These are phyloP conservation scores for Margarornis squamiger DNA, from an alignment of 2,797 vertebrate species.

Conservation along the genomic window DNA sequence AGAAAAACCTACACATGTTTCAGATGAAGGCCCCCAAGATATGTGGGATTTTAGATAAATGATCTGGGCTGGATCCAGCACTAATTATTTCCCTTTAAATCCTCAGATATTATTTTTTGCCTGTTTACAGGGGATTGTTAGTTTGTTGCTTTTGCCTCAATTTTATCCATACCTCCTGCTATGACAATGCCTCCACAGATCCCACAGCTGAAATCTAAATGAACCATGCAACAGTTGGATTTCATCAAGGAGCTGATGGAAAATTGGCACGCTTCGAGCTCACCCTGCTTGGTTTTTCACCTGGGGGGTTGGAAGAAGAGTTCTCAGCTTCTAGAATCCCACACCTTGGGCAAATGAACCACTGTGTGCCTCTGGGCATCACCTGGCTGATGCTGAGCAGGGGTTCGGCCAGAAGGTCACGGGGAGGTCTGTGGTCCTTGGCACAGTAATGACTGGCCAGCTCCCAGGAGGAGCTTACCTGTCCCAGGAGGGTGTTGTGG, in stretches of 20 bases:
- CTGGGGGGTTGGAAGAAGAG: background rate
- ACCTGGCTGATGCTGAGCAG: background rate
- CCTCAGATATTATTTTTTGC: background rate
- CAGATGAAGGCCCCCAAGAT: constrained; percentile 3
- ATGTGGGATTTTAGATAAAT: constrained; percentile 19
- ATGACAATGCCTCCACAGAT: background rate
- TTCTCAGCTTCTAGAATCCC: background rate
- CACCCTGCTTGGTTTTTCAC: background rate
- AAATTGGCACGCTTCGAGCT: background rate
- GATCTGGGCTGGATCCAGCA: background rate
- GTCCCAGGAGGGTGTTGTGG: background rate
- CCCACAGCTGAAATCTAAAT: background rate
- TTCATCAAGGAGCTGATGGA: background rate
- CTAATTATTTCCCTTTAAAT: constrained; percentile 39
- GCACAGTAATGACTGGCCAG: background rate
- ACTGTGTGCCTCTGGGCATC: background rate
- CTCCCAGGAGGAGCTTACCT: background rate
- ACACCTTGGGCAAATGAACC: background rate
- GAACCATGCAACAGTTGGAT: background rate
- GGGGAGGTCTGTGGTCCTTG: background rate
- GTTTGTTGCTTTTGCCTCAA: background rate
- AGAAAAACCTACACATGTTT: background rate
- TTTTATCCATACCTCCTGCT: background rate
- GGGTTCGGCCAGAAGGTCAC: background rate
- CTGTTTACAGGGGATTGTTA: background rate